phyloP scores from a whole-genome alignment of 37 sponge, comb jelly and placozoan genomes.

The Diacarnus erythraeanus region DNA sequence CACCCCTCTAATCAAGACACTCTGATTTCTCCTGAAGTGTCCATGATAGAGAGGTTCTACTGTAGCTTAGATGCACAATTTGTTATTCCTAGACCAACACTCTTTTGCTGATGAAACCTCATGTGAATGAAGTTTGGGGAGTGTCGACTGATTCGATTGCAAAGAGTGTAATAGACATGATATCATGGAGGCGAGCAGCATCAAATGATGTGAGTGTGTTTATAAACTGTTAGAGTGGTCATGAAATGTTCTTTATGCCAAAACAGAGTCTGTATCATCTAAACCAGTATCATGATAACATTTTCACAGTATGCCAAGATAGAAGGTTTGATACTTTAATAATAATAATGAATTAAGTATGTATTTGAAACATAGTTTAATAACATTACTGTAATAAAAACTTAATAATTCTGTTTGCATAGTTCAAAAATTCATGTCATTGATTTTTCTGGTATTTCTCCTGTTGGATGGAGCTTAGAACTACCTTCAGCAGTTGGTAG shows the following conservation, averaged over 20 bases:
- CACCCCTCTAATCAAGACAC: too few species aligned
- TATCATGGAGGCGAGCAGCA: neutral
- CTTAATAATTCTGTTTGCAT: neutral
- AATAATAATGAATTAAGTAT: neutral
- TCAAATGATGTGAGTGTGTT: neutral
- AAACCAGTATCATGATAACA: neutral
- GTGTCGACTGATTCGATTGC: slow-evolving; percentile 6
- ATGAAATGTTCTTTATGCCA: too few species aligned
- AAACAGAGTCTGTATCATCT: too few species aligned
- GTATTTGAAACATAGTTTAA: neutral
- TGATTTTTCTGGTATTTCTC: slow-evolving; percentile 6
- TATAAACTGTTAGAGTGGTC: neutral
- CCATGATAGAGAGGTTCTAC: too few species aligned
- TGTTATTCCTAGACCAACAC: slow-evolving; percentile 12
- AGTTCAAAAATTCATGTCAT: neutral
- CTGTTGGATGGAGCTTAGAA: neutral
- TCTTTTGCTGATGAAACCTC: slow-evolving; percentile 32
- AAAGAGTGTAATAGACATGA: slow-evolving; percentile 1
- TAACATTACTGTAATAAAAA: too few species aligned
- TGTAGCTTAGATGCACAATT: neutral
- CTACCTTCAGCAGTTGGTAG: slow-evolving; percentile 8
- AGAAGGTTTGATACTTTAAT: slow-evolving; percentile 16
- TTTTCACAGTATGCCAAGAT: slow-evolving; percentile 9
- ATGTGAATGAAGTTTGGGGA: slow-evolving; percentile 9
- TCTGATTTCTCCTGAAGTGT: too few species aligned